phyloP scores from a whole-genome alignment of 2,113 vertebrate species.

The Peromyscus maniculatus region DNA sequence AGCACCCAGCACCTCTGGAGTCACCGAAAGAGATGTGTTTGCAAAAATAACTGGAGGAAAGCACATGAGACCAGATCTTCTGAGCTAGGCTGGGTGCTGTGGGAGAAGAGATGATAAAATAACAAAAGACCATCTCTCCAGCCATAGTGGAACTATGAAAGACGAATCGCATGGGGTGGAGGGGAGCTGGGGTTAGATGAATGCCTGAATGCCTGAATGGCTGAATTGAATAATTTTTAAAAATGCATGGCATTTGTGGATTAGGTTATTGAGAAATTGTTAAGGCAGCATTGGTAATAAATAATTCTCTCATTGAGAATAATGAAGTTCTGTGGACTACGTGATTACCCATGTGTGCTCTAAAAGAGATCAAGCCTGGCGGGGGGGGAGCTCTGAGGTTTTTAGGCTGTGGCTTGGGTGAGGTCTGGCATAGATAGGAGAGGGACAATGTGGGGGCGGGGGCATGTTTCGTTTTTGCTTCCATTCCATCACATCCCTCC shows the following conservation, averaged over 20 bases:
- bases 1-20: not conserved
- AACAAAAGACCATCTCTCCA: not conserved
- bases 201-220: conserved; percentile 2
- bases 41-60: conserved; percentile 59
- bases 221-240: not conserved
- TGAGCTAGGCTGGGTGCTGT: not conserved
- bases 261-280: not conserved
- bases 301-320: not conserved
- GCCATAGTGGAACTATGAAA: not conserved
- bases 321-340: not conserved
- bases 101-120: not conserved
- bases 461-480: too few relatives aligned
- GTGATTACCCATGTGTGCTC: not conserved
- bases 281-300: not conserved
- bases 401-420: not conserved
- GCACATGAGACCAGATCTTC: not conserved
- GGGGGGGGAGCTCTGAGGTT: not conserved
- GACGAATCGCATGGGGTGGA: not conserved
- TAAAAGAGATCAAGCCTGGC: not conserved
- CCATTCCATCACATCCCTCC: rapidly evolving
- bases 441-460: rapidly evolving
- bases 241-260: not conserved
- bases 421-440: not conserved
- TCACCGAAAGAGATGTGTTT: conserved; percentile 54
- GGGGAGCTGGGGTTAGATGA: not conserved